Conservation (phyloP, 30 jellyfish, hydroid and myxozoan species). For the Chrysaora quinquecirrha region DNA sequence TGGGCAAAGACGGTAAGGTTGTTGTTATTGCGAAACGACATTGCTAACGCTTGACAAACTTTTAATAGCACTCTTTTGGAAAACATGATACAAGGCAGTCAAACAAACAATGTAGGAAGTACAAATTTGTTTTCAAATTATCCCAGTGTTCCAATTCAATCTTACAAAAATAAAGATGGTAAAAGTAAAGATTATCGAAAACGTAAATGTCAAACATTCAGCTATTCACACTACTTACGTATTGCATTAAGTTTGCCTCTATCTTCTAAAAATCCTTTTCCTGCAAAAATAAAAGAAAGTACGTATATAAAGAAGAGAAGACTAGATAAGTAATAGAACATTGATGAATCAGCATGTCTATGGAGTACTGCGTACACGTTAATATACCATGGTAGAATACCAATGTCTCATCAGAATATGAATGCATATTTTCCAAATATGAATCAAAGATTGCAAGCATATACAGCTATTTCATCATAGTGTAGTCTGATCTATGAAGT, state of each 20-base stretch:
- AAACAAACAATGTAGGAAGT: neutral
- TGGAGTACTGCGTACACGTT: too few species aligned
- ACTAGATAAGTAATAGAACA: neutral
- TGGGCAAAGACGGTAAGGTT: neutral
- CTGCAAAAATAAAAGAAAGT: slow-evolving; percentile 18
- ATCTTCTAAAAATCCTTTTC: slow-evolving; percentile 74
- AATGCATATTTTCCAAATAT: neutral
- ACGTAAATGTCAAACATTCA: too few species aligned
- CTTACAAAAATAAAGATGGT: neutral
- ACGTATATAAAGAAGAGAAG: neutral
- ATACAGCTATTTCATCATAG: too few species aligned
- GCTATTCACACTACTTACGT: slow-evolving; percentile 38
- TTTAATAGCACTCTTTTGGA: too few species aligned
- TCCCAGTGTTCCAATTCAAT: neutral
- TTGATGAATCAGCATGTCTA: too few species aligned
- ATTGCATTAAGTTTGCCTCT: slow-evolving; percentile 66
- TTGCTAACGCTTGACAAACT: neutral
- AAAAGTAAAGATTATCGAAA: neutral
- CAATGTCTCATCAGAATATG: neutral
- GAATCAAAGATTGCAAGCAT: neutral
- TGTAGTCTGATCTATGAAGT: too few species aligned
- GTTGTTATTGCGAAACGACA: neutral
- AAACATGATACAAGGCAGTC: neutral
- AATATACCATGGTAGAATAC: neutral
- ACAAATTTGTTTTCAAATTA: neutral